A percentile compares a stretch with the other conserved stretches of the same genome.
Conservation (phyloP, 2,113 vertebrate species). For the Puma concolor region DNA sequence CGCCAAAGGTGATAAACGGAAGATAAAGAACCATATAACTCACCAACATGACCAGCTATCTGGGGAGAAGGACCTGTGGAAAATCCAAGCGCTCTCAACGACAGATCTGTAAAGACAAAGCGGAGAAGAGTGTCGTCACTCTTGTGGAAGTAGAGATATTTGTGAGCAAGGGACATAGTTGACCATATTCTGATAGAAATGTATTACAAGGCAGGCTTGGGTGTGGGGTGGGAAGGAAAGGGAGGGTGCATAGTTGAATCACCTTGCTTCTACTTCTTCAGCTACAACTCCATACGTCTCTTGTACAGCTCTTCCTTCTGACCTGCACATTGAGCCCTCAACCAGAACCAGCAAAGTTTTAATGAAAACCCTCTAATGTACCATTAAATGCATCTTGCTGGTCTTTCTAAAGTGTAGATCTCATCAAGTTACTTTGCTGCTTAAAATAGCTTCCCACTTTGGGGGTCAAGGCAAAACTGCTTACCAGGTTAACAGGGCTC, state of each 20-base stretch:
- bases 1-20: not conserved
- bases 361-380: not conserved
- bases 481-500: not conserved
- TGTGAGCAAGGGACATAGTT: not conserved
- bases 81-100: not conserved
- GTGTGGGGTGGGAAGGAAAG: not conserved
- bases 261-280: not conserved
- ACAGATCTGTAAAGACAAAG: not conserved
- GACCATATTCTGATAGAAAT: not conserved
- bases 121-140: not conserved
- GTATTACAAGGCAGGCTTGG: accelerated
- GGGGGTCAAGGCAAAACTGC: not conserved
- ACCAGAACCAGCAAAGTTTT: not conserved
- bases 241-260: accelerated
- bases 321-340: too few relatives aligned
- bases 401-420: slow-evolving; percentile 22
- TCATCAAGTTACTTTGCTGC: not conserved
- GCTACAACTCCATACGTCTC: too few relatives aligned
- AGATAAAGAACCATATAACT: slow-evolving; percentile 41
- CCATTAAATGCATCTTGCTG: not conserved
- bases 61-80: not conserved
- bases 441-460: not conserved
- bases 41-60: slow-evolving; percentile 22
- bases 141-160: not conserved
- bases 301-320: not conserved